Conservation (phyloP, 2,888 invertebrate genomes). For the Mimumesa dahlbomi region DNA sequence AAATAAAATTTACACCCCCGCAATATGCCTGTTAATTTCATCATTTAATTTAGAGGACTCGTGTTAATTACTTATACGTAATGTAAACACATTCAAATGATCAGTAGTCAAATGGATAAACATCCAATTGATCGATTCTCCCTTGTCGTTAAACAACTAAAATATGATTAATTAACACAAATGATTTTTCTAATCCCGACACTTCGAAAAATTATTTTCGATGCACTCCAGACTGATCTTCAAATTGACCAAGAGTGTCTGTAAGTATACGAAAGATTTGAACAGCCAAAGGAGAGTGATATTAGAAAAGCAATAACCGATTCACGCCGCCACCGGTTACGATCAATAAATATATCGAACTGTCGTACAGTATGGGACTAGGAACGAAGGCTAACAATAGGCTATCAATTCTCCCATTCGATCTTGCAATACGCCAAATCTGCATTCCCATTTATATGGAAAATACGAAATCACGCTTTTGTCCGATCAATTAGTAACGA, state of each 20-base stretch:
- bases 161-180: no score
- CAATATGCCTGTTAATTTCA: slow-evolving; percentile 31
- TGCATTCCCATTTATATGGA: slow-evolving; percentile 66
- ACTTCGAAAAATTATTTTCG: no score
- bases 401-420: slow-evolving; percentile 45
- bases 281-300: neutral
- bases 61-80: no score
- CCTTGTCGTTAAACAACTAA: no score
- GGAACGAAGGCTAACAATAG: slow-evolving; percentile 54
- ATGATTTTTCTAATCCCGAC: no score
- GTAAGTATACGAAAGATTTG: neutral
- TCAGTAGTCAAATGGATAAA: no score
- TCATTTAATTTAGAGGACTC: slow-evolving; percentile 40
- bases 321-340: slow-evolving; percentile 11
- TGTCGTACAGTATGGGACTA: slow-evolving; percentile 24
- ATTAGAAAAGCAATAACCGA: slow-evolving; percentile 34
- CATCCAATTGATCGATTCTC: no score
- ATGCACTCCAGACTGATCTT: no score
- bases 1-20: slow-evolving; percentile 28
- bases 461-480: slow-evolving; percentile 61
- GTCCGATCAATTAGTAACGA: slow-evolving; percentile 60
- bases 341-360: slow-evolving; percentile 49
- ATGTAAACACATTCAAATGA: no score
- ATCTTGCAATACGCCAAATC: slow-evolving; percentile 56
- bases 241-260: neutral